Conservation (phyloP, 2,113 vertebrate species). For the Henicopernis longicauda region DNA sequence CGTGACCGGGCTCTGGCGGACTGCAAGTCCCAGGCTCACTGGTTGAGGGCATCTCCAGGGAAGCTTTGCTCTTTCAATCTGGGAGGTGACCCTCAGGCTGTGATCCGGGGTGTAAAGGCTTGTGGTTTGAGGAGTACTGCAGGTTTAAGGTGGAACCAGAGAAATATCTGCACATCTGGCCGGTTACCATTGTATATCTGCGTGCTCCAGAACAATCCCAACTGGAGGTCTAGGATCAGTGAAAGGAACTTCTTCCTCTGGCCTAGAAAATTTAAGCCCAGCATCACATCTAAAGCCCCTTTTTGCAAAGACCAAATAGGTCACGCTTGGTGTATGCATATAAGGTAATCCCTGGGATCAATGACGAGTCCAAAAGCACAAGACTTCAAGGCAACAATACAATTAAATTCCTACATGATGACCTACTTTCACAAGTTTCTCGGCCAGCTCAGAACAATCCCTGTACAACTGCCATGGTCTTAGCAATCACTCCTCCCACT, state of each 20-base stretch:
- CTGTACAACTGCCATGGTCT: not conserved
- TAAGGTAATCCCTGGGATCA: not conserved
- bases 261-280: not conserved
- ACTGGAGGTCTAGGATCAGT: not conserved
- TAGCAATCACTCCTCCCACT: not conserved
- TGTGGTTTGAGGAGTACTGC: not conserved
- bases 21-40: not conserved
- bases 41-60: not conserved
- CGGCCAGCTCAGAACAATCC: not conserved
- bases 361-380: not conserved
- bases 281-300: not conserved
- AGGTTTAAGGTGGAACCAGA: not conserved
- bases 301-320: not conserved
- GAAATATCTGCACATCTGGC: not conserved
- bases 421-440: not conserved
- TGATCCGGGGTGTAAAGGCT: not conserved
- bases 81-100: not conserved
- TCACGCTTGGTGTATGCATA: rapidly evolving
- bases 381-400: not conserved
- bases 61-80: not conserved
- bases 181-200: not conserved
- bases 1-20: rapidly evolving
- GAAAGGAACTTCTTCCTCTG: not conserved
- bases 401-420: not conserved
- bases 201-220: not conserved